Percentiles rank a stretch among this genome's conserved stretches.
phyloP scores from a whole-genome alignment of 2,888 invertebrate species.

The Rosalia funebris region DNA sequence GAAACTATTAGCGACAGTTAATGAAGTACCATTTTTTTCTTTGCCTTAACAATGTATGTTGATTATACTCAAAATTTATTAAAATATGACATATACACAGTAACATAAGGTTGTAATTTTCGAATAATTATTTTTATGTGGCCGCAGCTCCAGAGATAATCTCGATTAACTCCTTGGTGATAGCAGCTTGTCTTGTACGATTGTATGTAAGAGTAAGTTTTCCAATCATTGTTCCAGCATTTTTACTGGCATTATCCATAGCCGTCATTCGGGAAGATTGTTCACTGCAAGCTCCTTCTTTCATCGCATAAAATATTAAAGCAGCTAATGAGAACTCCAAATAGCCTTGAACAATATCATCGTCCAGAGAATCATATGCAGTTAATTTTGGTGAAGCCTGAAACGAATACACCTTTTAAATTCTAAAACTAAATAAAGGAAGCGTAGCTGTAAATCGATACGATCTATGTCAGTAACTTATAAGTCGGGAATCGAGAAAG shows the following conservation, averaged over 20 bases:
- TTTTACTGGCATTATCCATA: constrained; percentile 99
- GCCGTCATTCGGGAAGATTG: constrained; percentile 99
- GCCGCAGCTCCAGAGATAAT: constrained; percentile 99
- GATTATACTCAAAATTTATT: too few relatives aligned
- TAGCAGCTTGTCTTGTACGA: constrained; percentile 98
- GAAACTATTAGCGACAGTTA: too few relatives aligned
- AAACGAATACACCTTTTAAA: too few relatives aligned
- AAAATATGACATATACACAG: too few relatives aligned
- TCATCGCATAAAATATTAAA: constrained; percentile 93
- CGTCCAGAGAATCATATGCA: constrained; percentile 93
- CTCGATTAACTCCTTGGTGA: constrained; percentile 97
- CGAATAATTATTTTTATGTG: constrained; percentile 65
- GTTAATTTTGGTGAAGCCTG: constrained; percentile 83
- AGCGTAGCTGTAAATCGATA: too few relatives aligned
- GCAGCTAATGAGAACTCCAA: constrained; percentile 96
- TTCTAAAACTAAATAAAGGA: too few relatives aligned
- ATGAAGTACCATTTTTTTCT: too few relatives aligned
- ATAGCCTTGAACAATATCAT: constrained; percentile 90
- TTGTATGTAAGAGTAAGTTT: constrained; percentile 97
- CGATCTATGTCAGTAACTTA: too few relatives aligned
- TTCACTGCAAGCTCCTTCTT: constrained; percentile 97
- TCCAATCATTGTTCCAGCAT: constrained; percentile 99
- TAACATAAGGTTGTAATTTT: too few relatives aligned
- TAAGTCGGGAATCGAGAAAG: too few relatives aligned
- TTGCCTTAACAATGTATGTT: too few relatives aligned